phyloP scores from a whole-genome alignment of 1,140 invertebrate species.

The Stegodyphus dumicola region DNA sequence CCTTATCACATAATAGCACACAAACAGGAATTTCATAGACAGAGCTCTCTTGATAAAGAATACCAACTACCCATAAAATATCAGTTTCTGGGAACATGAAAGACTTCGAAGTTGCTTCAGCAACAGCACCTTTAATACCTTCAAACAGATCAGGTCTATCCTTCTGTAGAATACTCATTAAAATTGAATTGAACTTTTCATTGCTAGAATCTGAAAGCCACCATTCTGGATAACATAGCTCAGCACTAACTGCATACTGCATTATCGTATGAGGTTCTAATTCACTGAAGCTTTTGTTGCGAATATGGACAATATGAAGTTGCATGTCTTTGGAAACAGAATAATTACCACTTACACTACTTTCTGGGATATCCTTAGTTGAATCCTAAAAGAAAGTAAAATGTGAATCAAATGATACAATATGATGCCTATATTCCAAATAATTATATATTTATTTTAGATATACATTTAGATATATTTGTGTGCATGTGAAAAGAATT shows the following conservation, averaged over 20 bases:
- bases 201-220: conserved; percentile 9
- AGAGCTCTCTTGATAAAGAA: neutral
- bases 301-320: conserved; percentile 2
- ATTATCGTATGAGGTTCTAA: neutral
- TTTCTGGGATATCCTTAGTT: neutral
- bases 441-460: too few relatives aligned
- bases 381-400: too few relatives aligned
- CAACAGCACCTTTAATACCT: too few relatives aligned
- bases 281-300: neutral
- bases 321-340: neutral
- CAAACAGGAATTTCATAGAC: conserved; percentile 33
- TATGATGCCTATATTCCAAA: too few relatives aligned
- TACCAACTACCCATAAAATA: conserved; percentile 19
- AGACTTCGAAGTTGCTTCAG: neutral
- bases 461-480: too few relatives aligned
- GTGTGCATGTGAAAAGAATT: too few relatives aligned
- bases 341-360: neutral
- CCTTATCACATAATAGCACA: neutral
- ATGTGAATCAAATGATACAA: too few relatives aligned
- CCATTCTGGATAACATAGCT: conserved; percentile 41
- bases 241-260: conserved; percentile 1
- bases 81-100: neutral
- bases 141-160: neutral
- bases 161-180: neutral
- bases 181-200: neutral